These are phyloP conservation scores for Platyura marginata DNA, from an alignment of 1,140 invertebrate genomes.

Conservation along the genomic window DNA sequence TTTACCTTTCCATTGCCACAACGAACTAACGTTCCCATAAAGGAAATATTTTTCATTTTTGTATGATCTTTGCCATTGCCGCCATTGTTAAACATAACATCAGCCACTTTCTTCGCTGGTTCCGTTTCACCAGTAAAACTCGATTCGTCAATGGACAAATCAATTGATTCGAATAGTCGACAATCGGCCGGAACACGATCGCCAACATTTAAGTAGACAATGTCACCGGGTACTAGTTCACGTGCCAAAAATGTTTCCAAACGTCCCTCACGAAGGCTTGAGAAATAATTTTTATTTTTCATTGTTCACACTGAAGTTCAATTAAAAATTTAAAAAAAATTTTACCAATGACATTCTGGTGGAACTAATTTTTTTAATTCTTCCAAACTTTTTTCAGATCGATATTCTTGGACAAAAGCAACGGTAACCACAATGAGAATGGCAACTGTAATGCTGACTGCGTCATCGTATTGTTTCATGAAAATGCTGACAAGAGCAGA, in stretches of 20 bases:
- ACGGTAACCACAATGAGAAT: constrained; percentile 95
- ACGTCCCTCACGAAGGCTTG: constrained; percentile 68
- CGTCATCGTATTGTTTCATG: constrained; percentile 98
- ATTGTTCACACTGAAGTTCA: constrained; percentile 28
- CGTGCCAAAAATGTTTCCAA: constrained; percentile 82
- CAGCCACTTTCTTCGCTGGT: constrained; percentile 49
- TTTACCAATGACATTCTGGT: constrained; percentile 68
- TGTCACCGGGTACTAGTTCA: constrained; percentile 94
- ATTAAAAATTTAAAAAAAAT: constrained; percentile 14
- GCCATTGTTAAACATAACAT: constrained; percentile 25
- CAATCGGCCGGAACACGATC: constrained; percentile 94
- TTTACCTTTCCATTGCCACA: constrained; percentile 89
- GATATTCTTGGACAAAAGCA: constrained; percentile 97
- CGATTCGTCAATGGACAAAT: constrained; percentile 92
- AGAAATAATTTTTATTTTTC: constrained; percentile 6
- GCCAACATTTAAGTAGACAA: constrained; percentile 83
- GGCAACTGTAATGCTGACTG: constrained; percentile 92
- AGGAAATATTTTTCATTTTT: constrained; percentile 82
- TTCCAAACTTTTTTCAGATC: constrained; percentile 98
- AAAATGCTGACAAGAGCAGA: constrained; percentile 91
- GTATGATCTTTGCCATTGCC: constrained; percentile 33
- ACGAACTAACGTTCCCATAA: constrained; percentile 95
- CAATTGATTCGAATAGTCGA: constrained; percentile 73
- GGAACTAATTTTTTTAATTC: constrained; percentile 96
- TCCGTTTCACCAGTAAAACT: constrained; percentile 96